Evolutionary conservation across 2,888 invertebrate species (phyloP).

Genomic region (Caenorhabditis auriculariae): DNA sequence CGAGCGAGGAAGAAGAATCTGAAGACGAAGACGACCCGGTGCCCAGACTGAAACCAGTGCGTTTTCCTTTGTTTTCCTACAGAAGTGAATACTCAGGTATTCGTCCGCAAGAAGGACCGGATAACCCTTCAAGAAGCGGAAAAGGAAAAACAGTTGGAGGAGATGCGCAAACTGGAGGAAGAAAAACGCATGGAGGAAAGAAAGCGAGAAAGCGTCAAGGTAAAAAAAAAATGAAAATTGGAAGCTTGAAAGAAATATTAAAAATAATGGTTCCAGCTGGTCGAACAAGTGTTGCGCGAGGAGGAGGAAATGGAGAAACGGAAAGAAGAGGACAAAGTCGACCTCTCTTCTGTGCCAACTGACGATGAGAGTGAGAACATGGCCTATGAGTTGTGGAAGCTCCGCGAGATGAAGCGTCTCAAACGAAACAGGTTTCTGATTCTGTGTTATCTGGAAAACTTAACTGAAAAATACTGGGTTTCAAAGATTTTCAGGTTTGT

Average conservation of each 20-base stretch:
- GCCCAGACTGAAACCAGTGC: constrained; percentile 67
- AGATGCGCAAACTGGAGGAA: constrained; percentile 81
- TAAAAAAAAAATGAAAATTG: constrained; percentile 9
- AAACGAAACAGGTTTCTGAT: constrained; percentile 77
- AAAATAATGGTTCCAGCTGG: constrained; percentile 73
- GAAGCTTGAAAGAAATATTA: background rate
- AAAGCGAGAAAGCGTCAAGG: constrained; percentile 78
- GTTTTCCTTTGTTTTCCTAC: no score
- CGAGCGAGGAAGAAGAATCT: constrained; percentile 42
- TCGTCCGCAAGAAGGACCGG: constrained; percentile 72
- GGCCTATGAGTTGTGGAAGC: constrained; percentile 81
- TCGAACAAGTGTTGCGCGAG: constrained; percentile 66
- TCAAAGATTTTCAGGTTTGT: background rate
- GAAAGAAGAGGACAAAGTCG: constrained; percentile 62
- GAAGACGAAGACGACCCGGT: constrained; percentile 67
- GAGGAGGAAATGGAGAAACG: constrained; percentile 77
- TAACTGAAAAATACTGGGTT: background rate
- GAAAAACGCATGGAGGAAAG: constrained; percentile 85
- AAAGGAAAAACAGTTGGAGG: constrained; percentile 80
- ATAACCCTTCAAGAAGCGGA: constrained; percentile 93
- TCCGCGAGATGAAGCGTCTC: constrained; percentile 90
- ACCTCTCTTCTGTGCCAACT: constrained; percentile 57
- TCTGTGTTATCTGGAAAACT: background rate
- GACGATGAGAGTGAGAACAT: constrained; percentile 63
- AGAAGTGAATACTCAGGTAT: constrained; percentile 38